Percentiles rank a stretch among this genome's conserved stretches.
Evolutionary conservation across 92 coral and sea anemone species (phyloP).

Genomic region (Ricordea florida): DNA sequence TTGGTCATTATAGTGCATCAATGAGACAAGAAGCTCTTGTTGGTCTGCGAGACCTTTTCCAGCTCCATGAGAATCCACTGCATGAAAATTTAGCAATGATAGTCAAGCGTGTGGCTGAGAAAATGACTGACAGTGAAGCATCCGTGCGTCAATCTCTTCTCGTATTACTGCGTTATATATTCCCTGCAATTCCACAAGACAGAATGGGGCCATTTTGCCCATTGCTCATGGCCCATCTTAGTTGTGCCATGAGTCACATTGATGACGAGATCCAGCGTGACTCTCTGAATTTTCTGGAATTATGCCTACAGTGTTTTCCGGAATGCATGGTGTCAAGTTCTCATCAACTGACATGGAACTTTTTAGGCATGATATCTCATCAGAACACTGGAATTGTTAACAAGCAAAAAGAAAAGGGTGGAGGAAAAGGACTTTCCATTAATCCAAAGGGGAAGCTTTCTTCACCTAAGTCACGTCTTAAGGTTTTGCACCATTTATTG

Average conservation of each 20-base stretch:
- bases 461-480: conserved; percentile 75
- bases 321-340: conserved; percentile 59
- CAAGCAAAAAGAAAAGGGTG: conserved; percentile 5
- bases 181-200: conserved; percentile 64
- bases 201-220: conserved; percentile 80
- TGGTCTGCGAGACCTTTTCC: conserved; percentile 79
- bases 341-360: conserved; percentile 69
- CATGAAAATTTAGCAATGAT: conserved; percentile 74
- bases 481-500: conserved; percentile 69
- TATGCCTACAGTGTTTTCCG: conserved; percentile 75
- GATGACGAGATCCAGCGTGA: conserved; percentile 88
- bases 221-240: conserved; percentile 76
- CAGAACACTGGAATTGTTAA: conserved; percentile 32
- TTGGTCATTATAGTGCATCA: conserved; percentile 82
- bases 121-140: conserved; percentile 79
- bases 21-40: conserved; percentile 82
- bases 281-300: conserved; percentile 78
- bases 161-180: conserved; percentile 52
- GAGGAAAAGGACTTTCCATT: conserved; percentile 25
- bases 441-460: conserved; percentile 89
- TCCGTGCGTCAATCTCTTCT: conserved; percentile 86
- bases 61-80: conserved; percentile 58
- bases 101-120: conserved; percentile 60
- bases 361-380: conserved; percentile 70
- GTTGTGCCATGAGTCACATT: conserved; percentile 96